Base-by-base conservation (phyloP, 1,140 invertebrate species). In the Drosophila sproati region DNA sequence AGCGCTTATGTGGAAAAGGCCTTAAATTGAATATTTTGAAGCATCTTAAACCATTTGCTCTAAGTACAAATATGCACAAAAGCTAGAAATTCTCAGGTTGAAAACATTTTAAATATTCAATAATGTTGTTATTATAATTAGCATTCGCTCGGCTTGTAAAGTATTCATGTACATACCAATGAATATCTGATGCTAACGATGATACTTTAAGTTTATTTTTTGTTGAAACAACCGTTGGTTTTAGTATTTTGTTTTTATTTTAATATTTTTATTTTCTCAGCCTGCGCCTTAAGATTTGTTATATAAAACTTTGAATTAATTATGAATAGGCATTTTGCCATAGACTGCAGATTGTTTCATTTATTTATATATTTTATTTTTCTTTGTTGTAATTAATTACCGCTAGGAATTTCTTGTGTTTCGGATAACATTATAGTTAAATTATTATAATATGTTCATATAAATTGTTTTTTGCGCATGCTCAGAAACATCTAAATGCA, bases 401-500 rank as follows among this genome's bases (percentile, higher is more conserved):
- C 68, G 59, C 75, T 80, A 75, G 72, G 68, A 72, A 66, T 73
- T 83, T 75, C 71, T 81, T 87, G 70, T 78, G 78, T 90, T 82
- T 79, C 52, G 55, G 52, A 54, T 73, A 82, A 80, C 57, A 60
- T 79, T 88, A 77, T 64, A 87, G 69, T 74, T 77, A 77, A 83
- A 83, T 87, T 78, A 78, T 63, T 83, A 74, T 78, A 80, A 72
- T 91, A 83, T 87, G 80, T 77, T 79, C 73, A 87, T 80, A 91
- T 87, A 91, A 90, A 91, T 88, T 59, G 73, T 74, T 88, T 73
- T 20, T 87, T 91, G 86, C 85, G 85, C 85, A 85, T 90, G 81
- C 86, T 89, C 86, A 89, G 85, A 89, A 89, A 89, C 85, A 71
- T 89, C 85, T 89, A 89, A 89, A 89, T 91, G 87, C 79, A 87